phyloP scores from a whole-genome alignment of 2,797 vertebrate genomes.

The Hypotaenidia philippensis region DNA sequence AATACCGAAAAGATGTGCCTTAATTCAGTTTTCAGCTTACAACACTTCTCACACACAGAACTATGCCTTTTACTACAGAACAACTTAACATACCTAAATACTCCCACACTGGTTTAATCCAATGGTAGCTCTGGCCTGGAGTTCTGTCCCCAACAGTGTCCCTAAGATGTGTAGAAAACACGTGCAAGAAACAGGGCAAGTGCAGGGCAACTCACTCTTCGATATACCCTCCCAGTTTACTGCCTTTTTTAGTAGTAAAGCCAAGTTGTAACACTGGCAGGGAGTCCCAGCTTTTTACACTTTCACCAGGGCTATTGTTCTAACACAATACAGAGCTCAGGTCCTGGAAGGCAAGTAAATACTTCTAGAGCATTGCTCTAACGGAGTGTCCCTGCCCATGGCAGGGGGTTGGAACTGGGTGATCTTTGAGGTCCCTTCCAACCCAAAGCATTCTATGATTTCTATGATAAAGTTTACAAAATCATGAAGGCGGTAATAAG shows the following conservation, averaged over 20 bases:
- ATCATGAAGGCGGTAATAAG: background rate
- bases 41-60: background rate
- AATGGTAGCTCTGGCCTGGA: background rate
- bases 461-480: background rate
- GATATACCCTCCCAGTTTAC: constrained; percentile 37
- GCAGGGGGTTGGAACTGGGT: too few relatives aligned
- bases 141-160: background rate
- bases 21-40: background rate
- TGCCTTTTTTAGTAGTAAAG: constrained; percentile 73
- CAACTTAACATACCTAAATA: background rate
- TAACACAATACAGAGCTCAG: constrained; percentile 24
- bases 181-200: constrained; percentile 7
- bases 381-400: too few relatives aligned
- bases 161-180: background rate
- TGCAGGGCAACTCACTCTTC: background rate
- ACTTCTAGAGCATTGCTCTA: background rate
- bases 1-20: background rate
- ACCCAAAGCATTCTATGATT: too few relatives aligned
- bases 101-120: background rate
- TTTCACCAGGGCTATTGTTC: constrained; percentile 42
- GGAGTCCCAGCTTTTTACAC: constrained; percentile 34
- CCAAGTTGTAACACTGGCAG: constrained; percentile 50
- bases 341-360: constrained; percentile 35
- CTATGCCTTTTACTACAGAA: background rate
- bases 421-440: too few relatives aligned